Evolutionary conservation across 2,113 vertebrate genomes (phyloP).

Genomic region (Pterocles burchelli): DNA sequence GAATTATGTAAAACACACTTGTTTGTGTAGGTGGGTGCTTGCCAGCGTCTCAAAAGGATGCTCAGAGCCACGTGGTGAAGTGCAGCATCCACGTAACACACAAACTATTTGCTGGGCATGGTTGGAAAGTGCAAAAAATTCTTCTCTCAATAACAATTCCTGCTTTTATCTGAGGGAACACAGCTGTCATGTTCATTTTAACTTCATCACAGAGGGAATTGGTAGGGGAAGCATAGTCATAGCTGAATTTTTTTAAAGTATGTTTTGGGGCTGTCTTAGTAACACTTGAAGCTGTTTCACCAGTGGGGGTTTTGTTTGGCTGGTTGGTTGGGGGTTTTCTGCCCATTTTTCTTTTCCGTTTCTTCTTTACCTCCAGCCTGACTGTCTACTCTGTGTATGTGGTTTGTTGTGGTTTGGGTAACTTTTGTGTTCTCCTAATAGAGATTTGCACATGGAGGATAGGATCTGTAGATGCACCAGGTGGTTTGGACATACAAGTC

Average conservation of each 20-base stretch:
- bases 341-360: not conserved
- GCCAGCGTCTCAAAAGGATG: not conserved
- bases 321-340: not conserved
- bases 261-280: not conserved
- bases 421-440: not conserved
- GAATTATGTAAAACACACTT: not conserved
- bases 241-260: not conserved
- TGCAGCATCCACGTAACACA: not conserved
- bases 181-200: not conserved
- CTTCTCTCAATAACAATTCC: fast-evolving
- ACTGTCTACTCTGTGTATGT: not conserved
- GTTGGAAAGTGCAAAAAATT: not conserved
- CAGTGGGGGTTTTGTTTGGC: fast-evolving
- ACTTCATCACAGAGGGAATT: not conserved
- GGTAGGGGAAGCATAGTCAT: not conserved
- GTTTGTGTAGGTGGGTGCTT: not conserved
- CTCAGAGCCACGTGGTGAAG: not conserved
- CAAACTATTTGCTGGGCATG: fast-evolving
- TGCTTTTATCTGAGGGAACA: not conserved
- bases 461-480: not conserved
- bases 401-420: not conserved
- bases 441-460: not conserved
- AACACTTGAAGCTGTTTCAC: not conserved
- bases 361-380: not conserved
- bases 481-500: not conserved